Evolutionary conservation across 2,797 vertebrate genomes (phyloP).

Genomic region (Molossus alvarezi): DNA sequence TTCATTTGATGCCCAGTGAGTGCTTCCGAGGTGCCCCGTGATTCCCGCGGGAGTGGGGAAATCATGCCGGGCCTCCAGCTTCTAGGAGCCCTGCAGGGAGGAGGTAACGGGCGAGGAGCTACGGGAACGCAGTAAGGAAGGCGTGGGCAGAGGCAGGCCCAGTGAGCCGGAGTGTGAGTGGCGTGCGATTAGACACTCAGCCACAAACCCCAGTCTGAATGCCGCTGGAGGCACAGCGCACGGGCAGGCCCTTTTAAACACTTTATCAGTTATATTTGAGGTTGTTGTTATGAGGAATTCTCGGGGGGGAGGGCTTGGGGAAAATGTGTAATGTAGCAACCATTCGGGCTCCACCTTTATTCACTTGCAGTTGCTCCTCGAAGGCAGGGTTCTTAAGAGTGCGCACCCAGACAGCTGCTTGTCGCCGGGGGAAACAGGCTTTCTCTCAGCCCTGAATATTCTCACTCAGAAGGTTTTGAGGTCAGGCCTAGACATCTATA

Average conservation of each 20-base stretch:
- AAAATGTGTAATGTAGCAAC: not conserved
- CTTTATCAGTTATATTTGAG: not conserved
- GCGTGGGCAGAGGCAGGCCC: not conserved
- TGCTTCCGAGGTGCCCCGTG: rapidly evolving
- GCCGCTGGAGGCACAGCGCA: not conserved
- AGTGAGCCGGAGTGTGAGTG: no score
- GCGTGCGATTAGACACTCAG: not conserved
- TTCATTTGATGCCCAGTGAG: rapidly evolving
- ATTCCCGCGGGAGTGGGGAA: not conserved
- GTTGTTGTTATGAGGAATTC: not conserved
- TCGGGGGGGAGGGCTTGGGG: not conserved
- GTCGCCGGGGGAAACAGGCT: not conserved
- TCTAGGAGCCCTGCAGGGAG: not conserved
- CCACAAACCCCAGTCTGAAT: not conserved
- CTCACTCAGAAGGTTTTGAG: not conserved
- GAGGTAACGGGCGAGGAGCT: not conserved
- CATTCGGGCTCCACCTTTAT: not conserved
- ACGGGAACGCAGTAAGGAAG: rapidly evolving
- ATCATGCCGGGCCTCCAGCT: not conserved
- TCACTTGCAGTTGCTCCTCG: not conserved
- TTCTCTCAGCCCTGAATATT: not conserved
- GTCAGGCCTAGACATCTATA: not conserved
- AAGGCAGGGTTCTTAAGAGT: not conserved
- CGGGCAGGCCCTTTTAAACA: not conserved
- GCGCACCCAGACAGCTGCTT: not conserved